Evolutionary conservation across 92 coral and sea anemone genomes (phyloP), one percentile per base, ranked within the genome.

Genomic region (Phymanthus crucifer): DNA sequence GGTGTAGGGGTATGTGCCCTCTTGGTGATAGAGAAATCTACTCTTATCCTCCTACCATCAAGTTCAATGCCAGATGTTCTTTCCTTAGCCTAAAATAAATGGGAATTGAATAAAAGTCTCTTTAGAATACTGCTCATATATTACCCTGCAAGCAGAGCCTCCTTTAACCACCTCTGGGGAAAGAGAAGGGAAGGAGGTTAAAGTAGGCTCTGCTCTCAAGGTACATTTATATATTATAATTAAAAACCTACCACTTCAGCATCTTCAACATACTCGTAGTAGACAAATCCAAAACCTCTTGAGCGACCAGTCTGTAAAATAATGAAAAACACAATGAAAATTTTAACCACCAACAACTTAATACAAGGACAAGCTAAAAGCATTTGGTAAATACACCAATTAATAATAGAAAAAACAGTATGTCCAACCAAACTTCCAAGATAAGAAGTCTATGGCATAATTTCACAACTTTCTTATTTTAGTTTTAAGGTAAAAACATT

Each of bases 1-100:
- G 98, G 98, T 4, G 99, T 95, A 32, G 99, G 99, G 9, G 99
- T 95, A 81, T 95, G 99, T 38, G 99, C 99, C 74, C 99, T 83
- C 75, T 91, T 94, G 36, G 99, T 95, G 82, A 95, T 89, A 40
- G 99, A 95, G 66, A 87, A 95, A 71, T 95, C 99, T 13, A 95
- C 99, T 43, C 99, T 88, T 73, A 95, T 88, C 27, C 99, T 94
- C 13, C 99, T 81, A 24, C 99, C 98, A 89, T 95, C 99, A 48
- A 95, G 87, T 71, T 95, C 99, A 78, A 93, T 82, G 17, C 99
- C 99, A 78, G 84, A 86, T 29, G 98, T 95, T 48, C 90, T 78
- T 76, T 91, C 88, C 40, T 95, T 95, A 11, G 97, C 99, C 99
- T 95, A 40, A 23, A 52, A 48, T 18, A 57, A 68, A 2, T 57